These are phyloP conservation scores for Leptinotarsa lineolata DNA, from an alignment of 1,140 invertebrate species.

Conservation along the genomic window DNA sequence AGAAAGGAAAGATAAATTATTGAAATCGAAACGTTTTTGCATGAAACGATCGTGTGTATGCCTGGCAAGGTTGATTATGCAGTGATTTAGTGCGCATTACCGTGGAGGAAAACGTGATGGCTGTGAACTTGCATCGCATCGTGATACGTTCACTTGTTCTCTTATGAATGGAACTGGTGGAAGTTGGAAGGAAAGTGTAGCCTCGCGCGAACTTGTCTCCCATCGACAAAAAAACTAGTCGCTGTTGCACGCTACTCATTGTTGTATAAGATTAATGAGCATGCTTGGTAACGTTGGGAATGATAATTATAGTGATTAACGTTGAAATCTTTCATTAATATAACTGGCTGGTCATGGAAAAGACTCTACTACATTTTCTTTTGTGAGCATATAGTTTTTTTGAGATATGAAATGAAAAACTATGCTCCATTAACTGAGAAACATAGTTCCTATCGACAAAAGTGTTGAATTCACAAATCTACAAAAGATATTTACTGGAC, in stretches of 20 bases:
- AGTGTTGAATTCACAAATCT: too few relatives aligned
- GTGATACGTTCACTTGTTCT: not conserved
- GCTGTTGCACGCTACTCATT: not conserved
- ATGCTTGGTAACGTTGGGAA: not conserved
- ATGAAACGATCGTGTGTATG: not conserved
- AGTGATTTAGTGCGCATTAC: not conserved
- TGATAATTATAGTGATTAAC: not conserved
- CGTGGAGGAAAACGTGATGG: not conserved
- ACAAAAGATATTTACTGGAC: too few relatives aligned
- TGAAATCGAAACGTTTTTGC: not conserved
- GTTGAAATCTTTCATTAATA: not conserved
- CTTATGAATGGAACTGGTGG: not conserved
- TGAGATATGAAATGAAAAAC: too few relatives aligned
- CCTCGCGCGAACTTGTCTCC: not conserved
- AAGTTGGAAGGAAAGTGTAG: not conserved
- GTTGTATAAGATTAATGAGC: not conserved
- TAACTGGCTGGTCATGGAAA: too few relatives aligned
- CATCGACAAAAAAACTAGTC: not conserved
- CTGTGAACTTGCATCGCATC: not conserved
- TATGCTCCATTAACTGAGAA: too few relatives aligned
- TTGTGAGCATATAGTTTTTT: too few relatives aligned
- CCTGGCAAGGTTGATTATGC: not conserved
- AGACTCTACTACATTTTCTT: too few relatives aligned
- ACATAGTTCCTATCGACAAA: too few relatives aligned
- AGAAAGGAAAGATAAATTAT: conserved; percentile 3